phyloP scores from a whole-genome alignment of 1,140 invertebrate species.

The Pseudomyrmex cubaensis region DNA sequence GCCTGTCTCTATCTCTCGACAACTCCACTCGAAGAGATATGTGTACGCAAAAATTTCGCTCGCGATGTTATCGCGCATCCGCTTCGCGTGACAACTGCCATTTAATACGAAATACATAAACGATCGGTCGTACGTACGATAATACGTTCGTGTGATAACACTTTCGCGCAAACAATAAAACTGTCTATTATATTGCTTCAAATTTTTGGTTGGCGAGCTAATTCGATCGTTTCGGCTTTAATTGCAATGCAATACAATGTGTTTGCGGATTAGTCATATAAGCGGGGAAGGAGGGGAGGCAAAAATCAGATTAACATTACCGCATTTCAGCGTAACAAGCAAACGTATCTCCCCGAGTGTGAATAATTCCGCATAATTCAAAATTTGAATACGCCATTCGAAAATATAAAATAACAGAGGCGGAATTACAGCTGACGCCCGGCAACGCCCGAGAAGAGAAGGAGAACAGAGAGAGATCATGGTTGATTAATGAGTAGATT shows the following conservation, averaged over 20 bases:
- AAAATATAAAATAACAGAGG: constrained; percentile 36
- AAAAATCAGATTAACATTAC: constrained; percentile 49
- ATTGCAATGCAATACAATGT: constrained; percentile 10
- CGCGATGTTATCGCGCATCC: not conserved
- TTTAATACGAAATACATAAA: not conserved
- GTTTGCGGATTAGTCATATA: constrained; percentile 28
- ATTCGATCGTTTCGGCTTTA: not conserved
- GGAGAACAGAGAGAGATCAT: not conserved
- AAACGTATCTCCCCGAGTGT: constrained; percentile 5
- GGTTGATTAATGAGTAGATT: constrained; percentile 55
- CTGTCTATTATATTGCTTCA: not conserved
- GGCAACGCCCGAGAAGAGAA: constrained; percentile 4
- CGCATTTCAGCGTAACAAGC: not conserved
- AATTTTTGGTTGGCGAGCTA: not conserved
- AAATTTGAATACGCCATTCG: constrained; percentile 15
- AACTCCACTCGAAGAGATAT: not conserved
- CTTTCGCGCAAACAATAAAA: not conserved
- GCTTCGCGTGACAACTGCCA: not conserved
- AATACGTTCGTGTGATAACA: not conserved
- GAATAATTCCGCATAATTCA: constrained; percentile 55
- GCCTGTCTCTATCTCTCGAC: too few species aligned
- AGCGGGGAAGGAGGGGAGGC: too few species aligned
- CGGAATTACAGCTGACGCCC: constrained; percentile 33
- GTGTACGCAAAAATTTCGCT: constrained; percentile 17
- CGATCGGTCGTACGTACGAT: not conserved